Percentiles rank a stretch among this genome's conserved stretches.
These are phyloP conservation scores for Frieseomelitta varia DNA, from an alignment of 1,140 invertebrate species.

Conservation along the genomic window DNA sequence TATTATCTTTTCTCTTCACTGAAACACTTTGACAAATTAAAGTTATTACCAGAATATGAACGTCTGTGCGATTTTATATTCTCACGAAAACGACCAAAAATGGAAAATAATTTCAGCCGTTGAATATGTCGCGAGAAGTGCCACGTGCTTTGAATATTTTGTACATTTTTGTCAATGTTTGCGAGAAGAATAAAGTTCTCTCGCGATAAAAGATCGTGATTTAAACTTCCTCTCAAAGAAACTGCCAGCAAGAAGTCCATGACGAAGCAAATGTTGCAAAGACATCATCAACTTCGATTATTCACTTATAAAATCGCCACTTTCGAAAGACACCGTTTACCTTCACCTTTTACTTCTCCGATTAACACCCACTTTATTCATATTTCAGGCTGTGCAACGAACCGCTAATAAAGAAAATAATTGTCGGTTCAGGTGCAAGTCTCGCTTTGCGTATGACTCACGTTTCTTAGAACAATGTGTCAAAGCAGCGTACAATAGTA, in stretches of 20 bases:
- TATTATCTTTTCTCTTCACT: background rate
- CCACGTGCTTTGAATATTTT: no score
- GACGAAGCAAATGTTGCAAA: background rate
- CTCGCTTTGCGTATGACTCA: background rate
- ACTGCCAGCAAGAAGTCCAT: background rate
- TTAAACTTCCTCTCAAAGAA: background rate
- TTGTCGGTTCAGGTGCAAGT: background rate
- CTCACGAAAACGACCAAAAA: no score
- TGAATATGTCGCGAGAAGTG: no score
- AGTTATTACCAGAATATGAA: background rate
- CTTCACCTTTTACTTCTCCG: conserved; percentile 12
- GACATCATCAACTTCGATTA: background rate
- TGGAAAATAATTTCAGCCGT: no score
- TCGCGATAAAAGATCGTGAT: background rate
- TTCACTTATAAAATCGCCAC: background rate
- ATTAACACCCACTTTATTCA: no score
- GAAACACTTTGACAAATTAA: background rate
- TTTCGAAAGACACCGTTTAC: conserved; percentile 1
- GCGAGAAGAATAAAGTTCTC: no score
- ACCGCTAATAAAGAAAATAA: background rate
- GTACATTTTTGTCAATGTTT: no score
- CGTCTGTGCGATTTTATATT: no score
- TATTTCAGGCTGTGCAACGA: background rate
- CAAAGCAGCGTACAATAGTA: background rate
- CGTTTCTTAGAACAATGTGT: background rate